Base-by-base conservation (phyloP, 2,888 invertebrate genomes). In the Pammene aurita region DNA sequence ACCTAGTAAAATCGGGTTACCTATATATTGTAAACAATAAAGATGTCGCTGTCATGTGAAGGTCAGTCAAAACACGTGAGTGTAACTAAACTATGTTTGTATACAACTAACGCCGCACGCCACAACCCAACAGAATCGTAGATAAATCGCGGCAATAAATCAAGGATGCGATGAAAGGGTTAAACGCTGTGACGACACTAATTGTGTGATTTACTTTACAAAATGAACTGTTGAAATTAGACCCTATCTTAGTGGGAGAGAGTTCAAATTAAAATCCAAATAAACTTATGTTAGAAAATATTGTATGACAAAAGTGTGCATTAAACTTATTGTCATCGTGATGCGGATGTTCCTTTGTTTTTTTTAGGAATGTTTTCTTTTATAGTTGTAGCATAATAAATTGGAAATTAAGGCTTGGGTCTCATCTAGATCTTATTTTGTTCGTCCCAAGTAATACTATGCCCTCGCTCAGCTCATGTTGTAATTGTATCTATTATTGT, bases 101-200 rank as follows among this genome's bases (percentile, higher is more conserved):
- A 57, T 69, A 65, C 68, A 64, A 18, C 52, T 41, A 54, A 48
- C 26, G 42, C 54, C 57, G 48, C 60, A 10, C 18, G 52, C 54
- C 48, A 52, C 63, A 41, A 18, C 65, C 41, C 42, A 42, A 57
- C 67, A 46, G 42, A 63, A 50, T 57, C 54, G 54, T 60, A 65
- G 60, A 69, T 58, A 85, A 90, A 88, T 82, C 81, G 79, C 76
- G 57, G 73, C 80, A 68, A 87, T 90, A 88, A 89, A 90, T 90
- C 90, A 91, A 85, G 84, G 85, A 81, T 80, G 80, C 84, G 83
- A 76, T 84, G 87, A 89, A 88, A 87, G 88, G 86, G 84, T 84
- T 89, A 87, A 68, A 88, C 80, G 77, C 73, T 79, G 78, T 77
- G 84, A 84, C 78, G 86, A 88, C 84, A 83, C 72, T 74, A 74